A percentile compares a stretch with the other conserved stretches of the same genome.
phyloP scores from a whole-genome alignment of 2,797 vertebrate genomes.

The Alosa sapidissima region DNA sequence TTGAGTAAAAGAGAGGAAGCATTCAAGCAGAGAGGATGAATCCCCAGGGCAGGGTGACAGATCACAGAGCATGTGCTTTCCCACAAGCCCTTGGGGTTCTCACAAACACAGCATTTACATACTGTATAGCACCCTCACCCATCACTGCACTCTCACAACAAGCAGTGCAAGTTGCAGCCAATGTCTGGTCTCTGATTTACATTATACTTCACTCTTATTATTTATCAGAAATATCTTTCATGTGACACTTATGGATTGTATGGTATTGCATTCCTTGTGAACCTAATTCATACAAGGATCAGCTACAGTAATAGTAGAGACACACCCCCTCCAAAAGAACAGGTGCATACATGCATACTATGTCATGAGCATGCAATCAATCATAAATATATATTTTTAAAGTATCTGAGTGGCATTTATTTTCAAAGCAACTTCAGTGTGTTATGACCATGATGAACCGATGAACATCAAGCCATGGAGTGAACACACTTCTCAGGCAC shows the following conservation, averaged over 20 bases:
- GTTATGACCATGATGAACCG: neutral
- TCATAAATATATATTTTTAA: too few species aligned
- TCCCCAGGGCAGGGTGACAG: neutral
- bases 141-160: neutral
- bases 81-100: neutral
- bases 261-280: neutral
- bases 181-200: neutral
- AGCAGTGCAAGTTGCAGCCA: neutral
- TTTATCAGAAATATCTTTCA: neutral
- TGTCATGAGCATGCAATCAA: too few species aligned
- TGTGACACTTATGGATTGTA: neutral
- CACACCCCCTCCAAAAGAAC: neutral
- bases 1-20: constrained; percentile 10
- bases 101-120: neutral
- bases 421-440: neutral
- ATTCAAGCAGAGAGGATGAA: neutral
- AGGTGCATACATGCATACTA: neutral
- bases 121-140: neutral
- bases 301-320: neutral
- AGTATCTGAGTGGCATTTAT: neutral
- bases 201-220: neutral
- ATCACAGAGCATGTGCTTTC: constrained; percentile 17
- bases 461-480: neutral
- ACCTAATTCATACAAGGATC: neutral
- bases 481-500: constrained; percentile 28